A percentile compares a stretch with the other conserved stretches of the same genome.
These are phyloP conservation scores for Dynastes tityus DNA, from an alignment of 2,888 invertebrate genomes.

Conservation along the genomic window DNA sequence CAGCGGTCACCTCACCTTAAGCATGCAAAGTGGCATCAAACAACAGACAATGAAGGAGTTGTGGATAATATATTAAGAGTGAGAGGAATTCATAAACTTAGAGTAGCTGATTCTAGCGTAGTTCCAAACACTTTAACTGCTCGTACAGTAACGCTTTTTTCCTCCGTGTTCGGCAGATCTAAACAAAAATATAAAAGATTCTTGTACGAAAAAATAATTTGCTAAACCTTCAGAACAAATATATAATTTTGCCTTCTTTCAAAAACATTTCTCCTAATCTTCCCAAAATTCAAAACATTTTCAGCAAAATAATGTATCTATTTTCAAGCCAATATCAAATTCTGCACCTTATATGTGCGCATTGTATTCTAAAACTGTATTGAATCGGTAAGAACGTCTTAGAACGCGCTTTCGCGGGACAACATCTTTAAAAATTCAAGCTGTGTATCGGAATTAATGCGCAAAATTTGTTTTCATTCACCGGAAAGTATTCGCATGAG, in stretches of 20 bases:
- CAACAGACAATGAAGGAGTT: conserved; percentile 67
- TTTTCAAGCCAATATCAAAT: too few species aligned
- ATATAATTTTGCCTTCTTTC: too few species aligned
- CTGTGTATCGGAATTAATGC: conserved; percentile 2
- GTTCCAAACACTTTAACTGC: conserved; percentile 79
- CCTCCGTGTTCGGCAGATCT: conserved; percentile 73
- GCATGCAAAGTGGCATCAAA: conserved; percentile 73
- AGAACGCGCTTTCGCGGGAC: too few species aligned
- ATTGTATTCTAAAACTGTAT: too few species aligned
- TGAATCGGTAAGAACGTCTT: too few species aligned
- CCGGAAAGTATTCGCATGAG: conserved; percentile 1
- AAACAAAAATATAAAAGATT: too few species aligned
- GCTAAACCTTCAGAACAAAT: too few species aligned
- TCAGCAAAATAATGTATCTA: too few species aligned
- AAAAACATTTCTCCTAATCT: too few species aligned
- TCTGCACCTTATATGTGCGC: too few species aligned
- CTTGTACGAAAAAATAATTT: too few species aligned
- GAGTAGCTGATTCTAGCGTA: conserved; percentile 81
- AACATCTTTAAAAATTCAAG: conserved; percentile 4
- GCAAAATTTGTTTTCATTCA: conserved; percentile 12
- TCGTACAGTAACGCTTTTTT: conserved; percentile 73
- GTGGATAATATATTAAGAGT: conserved; percentile 71
- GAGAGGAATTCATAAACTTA: conserved; percentile 73
- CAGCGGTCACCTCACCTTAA: conserved; percentile 80
- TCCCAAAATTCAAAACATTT: too few species aligned